Evolutionary conservation across 2,113 vertebrate genomes (phyloP).

Genomic region (Ifrita kowaldi): DNA sequence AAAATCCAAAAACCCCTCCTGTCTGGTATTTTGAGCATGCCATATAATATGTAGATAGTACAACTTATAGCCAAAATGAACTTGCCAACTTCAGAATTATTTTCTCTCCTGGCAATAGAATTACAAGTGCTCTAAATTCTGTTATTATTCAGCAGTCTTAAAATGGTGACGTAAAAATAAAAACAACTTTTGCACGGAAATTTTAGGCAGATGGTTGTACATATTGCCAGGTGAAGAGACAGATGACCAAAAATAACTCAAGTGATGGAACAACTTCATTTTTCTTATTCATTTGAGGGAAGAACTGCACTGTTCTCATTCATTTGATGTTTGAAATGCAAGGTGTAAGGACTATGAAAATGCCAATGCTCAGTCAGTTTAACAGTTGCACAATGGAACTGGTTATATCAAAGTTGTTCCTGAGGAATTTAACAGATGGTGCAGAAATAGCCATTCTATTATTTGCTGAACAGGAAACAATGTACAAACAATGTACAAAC

Average conservation of each 20-base stretch:
- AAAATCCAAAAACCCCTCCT: not conserved
- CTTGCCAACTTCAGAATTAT: not conserved
- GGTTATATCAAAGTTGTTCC: not conserved
- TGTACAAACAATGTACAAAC: not conserved
- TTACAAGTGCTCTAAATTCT: not conserved
- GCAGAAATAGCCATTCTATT: not conserved
- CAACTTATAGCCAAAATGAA: not conserved
- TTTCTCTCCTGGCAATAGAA: not conserved
- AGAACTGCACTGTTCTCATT: not conserved
- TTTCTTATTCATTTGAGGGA: not conserved
- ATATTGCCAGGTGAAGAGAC: not conserved
- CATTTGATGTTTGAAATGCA: not conserved
- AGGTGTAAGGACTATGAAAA: not conserved
- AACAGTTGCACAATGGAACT: not conserved
- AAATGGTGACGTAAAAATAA: not conserved
- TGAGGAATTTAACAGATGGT: not conserved
- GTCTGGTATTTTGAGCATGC: not conserved
- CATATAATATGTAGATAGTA: not conserved
- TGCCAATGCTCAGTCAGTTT: not conserved
- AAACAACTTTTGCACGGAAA: not conserved
- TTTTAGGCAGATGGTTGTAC: constrained; percentile 27
- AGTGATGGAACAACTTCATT: not conserved
- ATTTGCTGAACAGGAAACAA: not conserved
- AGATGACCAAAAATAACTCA: not conserved
- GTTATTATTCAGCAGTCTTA: not conserved